Evolutionary conservation across 2,888 invertebrate species (phyloP), one percentile per base, ranked within the genome.

Genomic region (Leptinotarsa haldemani): DNA sequence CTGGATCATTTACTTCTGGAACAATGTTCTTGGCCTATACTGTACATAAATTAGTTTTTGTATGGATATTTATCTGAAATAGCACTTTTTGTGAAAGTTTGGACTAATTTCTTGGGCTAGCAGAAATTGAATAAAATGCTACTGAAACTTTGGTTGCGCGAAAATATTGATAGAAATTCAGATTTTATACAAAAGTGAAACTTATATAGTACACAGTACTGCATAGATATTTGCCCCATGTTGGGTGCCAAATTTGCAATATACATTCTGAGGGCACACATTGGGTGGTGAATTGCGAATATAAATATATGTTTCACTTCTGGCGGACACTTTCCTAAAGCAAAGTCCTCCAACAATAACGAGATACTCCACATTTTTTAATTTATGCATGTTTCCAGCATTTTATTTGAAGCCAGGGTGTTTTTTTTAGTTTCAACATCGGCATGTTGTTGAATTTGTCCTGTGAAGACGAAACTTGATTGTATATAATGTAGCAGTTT

Each of bases 11-110:
- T 13, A 40, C n/a, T 40, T 30, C 30, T 25, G 40, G 61, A 61
- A 40, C 30, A 61, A 61, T 30, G 40, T 30, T 61, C n/a, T 15
- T 61, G 61, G 61, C 61, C 61, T 61, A 61, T 30, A 61, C 40
- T 61, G 61, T 61, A 61, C 25, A 61, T 61, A 61, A 61, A 5
- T 61, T 61, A 30, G 25, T 61, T 61, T 61, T 61, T 40, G 61
- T 40, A 56, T 22, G 56, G 25, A 56, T 56, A 20, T 20, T 61
- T 40, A 40, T 61, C 30, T 12, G 15, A 30, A 22, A 20, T 56
- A 22, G 22, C 56, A 25, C 30, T 25, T 30, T 20, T 30, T 20
- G 56, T 16, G 12, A 18, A 20, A 56, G 16, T 18, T 56, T 16
- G 9, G 16, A 30, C 40, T 30, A 61, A n/a, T 4, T 56, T 20